Evolutionary conservation across 2,888 invertebrate species (phyloP).

Genomic region (Caenorhabditis sp.): DNA sequence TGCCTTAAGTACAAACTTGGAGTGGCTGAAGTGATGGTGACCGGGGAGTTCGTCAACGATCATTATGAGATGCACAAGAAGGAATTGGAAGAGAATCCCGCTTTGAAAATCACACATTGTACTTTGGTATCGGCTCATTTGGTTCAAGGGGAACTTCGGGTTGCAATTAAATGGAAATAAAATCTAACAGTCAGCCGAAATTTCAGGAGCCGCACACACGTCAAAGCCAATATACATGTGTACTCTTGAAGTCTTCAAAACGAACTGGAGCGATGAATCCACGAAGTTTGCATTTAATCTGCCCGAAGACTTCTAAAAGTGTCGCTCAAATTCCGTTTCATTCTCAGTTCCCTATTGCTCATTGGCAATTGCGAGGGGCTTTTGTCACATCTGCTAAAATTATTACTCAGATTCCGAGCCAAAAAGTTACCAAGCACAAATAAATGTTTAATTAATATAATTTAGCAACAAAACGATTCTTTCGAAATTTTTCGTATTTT

Average conservation of each 20-base stretch:
- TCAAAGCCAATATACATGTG: constrained; percentile 19
- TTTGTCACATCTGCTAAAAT: constrained; percentile 31
- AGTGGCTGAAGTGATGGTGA: constrained; percentile 37
- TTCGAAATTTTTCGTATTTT: too few relatives aligned
- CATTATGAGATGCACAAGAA: constrained; percentile 14
- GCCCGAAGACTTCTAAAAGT: constrained; percentile 24
- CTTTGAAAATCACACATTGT: constrained; percentile 40
- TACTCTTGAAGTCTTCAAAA: constrained; percentile 32
- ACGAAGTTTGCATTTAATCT: constrained; percentile 39
- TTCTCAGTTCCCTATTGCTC: constrained; percentile 55
- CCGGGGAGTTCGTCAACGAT: constrained; percentile 40
- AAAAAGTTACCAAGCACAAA: neutral
- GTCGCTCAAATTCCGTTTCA: constrained; percentile 39
- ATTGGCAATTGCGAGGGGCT: constrained; percentile 57
- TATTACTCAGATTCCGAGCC: neutral
- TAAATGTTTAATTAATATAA: neutral
- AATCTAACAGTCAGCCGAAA: too few relatives aligned
- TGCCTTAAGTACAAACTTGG: constrained; percentile 46
- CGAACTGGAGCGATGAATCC: constrained; percentile 36
- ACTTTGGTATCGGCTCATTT: constrained; percentile 39
- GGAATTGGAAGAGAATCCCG: constrained; percentile 31
- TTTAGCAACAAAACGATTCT: too few relatives aligned
- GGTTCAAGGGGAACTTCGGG: constrained; percentile 38
- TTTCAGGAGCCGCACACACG: constrained; percentile 40
- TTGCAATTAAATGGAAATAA: too few relatives aligned